Conservation (phyloP, 2,797 vertebrate genomes). For the Miichthys miiuy region DNA sequence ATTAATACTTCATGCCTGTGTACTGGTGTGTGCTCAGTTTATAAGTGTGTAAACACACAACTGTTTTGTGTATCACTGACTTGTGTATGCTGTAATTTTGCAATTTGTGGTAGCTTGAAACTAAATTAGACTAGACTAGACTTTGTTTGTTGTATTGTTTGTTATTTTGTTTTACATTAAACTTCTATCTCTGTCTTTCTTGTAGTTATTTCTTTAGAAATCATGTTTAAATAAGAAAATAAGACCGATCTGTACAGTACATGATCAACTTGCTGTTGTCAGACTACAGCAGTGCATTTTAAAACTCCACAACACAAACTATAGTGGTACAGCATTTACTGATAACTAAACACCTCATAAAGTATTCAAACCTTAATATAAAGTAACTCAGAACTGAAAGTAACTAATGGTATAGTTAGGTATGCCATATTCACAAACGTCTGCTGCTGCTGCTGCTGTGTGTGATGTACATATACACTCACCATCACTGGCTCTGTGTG, state of each 20-base stretch:
- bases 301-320: neutral
- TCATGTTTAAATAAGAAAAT: neutral
- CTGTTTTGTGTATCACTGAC: neutral
- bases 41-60: neutral
- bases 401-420: neutral
- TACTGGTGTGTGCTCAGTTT: neutral
- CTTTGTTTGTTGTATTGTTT: neutral
- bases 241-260: neutral
- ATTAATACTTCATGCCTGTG: constrained; percentile 29
- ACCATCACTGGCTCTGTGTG: constrained; percentile 14
- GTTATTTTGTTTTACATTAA: no score
- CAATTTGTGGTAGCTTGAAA: neutral
- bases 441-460: constrained; percentile 10
- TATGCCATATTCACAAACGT: neutral
- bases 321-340: neutral
- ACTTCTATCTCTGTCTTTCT: neutral
- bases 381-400: constrained; percentile 3
- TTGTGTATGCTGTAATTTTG: neutral
- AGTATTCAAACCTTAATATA: neutral
- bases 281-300: neutral
- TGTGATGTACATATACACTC: constrained; percentile 9
- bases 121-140: neutral
- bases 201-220: neutral
- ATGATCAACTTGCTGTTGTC: neutral
- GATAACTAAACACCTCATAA: neutral